phyloP scores from a whole-genome alignment of 2,113 vertebrate genomes.

The Turnix velox region DNA sequence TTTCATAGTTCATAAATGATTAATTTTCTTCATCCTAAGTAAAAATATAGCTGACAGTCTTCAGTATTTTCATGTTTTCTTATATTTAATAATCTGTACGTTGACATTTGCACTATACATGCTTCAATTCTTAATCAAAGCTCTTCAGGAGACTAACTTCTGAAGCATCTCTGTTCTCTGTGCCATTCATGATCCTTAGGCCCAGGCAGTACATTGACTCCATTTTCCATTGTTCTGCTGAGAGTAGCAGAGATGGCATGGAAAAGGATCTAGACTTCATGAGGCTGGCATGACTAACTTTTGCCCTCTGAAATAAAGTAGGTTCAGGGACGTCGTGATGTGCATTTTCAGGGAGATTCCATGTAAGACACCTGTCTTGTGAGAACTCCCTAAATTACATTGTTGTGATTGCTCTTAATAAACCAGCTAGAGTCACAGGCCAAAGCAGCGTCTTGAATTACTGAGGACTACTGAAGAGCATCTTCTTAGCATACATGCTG shows the following conservation, averaged over 20 bases:
- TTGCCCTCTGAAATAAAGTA: neutral
- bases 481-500: neutral
- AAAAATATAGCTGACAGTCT: neutral
- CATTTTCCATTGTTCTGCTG: neutral
- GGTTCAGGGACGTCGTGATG: neutral
- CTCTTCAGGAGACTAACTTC: neutral
- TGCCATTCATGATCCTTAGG: neutral
- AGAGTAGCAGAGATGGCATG: neutral
- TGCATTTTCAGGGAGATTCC: neutral
- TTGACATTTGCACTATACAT: neutral
- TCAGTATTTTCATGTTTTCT: neutral
- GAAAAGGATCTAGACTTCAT: neutral
- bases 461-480: neutral
- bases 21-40: neutral
- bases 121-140: neutral
- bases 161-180: neutral
- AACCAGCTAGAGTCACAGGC: neutral
- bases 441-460: conserved; percentile 1
- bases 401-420: neutral
- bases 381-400: neutral
- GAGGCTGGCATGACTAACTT: neutral
- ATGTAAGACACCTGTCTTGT: neutral
- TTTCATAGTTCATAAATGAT: neutral
- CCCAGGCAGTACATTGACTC: neutral
- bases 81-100: neutral